Percentiles rank a stretch among this genome's conserved stretches.
Evolutionary conservation across 2,113 vertebrate species (phyloP).

Genomic region (Daubentonia madagascariensis): DNA sequence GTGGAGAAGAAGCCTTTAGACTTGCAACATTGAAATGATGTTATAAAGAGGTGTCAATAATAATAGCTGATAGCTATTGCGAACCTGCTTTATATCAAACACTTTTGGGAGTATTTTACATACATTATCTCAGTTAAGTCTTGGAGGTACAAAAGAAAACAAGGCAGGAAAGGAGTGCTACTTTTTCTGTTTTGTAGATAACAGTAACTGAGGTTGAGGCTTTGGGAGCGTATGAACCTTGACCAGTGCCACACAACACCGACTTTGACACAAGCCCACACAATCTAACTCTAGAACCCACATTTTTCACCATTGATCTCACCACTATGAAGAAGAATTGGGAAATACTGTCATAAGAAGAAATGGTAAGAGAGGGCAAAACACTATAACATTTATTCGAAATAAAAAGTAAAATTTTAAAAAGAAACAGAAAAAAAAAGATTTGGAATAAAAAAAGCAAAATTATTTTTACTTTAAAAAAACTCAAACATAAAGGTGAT

Average conservation of each 20-base stretch:
- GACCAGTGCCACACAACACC: neutral
- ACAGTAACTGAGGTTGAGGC: neutral
- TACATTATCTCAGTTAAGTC: neutral
- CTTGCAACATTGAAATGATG: neutral
- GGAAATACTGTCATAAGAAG: neutral
- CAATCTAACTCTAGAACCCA: neutral
- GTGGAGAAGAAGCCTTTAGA: neutral
- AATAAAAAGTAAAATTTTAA: neutral
- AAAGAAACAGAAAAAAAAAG: too few relatives aligned
- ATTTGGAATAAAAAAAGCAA: too few relatives aligned
- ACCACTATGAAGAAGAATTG: neutral
- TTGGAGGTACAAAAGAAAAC: neutral
- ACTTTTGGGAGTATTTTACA: neutral
- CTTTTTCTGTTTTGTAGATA: neutral
- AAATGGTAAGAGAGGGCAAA: neutral
- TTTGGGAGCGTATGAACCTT: neutral
- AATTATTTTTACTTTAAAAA: neutral
- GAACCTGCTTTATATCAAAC: neutral
- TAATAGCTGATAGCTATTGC: neutral
- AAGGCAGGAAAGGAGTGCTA: neutral
- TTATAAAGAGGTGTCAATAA: neutral
- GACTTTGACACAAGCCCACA: neutral
- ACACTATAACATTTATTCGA: neutral
- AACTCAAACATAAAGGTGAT: neutral
- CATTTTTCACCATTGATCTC: neutral